Evolutionary conservation across 2,797 vertebrate genomes (phyloP).

Genomic region (Dicrostonyx torquatus): DNA sequence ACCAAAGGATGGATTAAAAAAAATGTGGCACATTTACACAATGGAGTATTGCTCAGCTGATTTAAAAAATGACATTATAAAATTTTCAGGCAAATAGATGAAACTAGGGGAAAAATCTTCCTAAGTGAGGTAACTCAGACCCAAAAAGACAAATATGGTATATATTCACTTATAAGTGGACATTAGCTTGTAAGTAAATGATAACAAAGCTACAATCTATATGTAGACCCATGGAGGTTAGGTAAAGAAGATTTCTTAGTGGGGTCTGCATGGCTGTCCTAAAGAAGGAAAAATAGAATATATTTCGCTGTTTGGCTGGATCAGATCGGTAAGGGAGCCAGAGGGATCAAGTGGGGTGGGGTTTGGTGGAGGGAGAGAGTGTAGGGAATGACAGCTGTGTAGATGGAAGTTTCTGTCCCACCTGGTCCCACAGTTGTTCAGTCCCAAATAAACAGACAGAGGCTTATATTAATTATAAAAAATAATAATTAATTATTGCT

Average conservation of each 20-base stretch:
- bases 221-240: not conserved
- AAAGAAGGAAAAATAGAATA: not conserved
- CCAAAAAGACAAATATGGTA: not conserved
- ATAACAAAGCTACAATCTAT: not conserved
- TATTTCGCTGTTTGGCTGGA: not conserved
- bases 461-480: too few relatives aligned
- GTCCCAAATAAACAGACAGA: too few relatives aligned
- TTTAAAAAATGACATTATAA: not conserved
- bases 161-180: not conserved
- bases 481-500: too few relatives aligned
- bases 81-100: not conserved
- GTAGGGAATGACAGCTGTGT: not conserved
- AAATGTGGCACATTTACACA: not conserved
- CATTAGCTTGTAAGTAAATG: not conserved
- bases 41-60: not conserved
- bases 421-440: too few relatives aligned
- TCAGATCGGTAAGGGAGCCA: not conserved
- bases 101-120: not conserved
- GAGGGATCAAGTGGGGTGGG: not conserved
- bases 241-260: not conserved
- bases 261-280: not conserved
- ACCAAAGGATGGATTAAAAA: not conserved
- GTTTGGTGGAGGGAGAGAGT: not conserved
- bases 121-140: not conserved
- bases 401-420: too few relatives aligned